Evolutionary conservation across 2,888 invertebrate genomes (phyloP).

Genomic region (Orchesellides sinensis): DNA sequence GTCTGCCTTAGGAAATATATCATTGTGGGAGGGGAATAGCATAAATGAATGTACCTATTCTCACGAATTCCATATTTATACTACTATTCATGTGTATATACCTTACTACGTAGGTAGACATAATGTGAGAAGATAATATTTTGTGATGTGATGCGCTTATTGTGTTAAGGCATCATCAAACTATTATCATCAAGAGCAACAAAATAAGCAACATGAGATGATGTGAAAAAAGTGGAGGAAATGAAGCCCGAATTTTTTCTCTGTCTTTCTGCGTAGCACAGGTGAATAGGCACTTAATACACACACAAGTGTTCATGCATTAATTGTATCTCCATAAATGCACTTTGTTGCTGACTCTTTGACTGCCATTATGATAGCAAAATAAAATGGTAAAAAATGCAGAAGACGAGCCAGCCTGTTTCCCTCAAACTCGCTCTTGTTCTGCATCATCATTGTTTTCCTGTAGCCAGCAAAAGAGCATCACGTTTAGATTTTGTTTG

Average conservation of each 20-base stretch:
- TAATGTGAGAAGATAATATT: no score
- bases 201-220: conserved; percentile 48
- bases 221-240: conserved; percentile 50
- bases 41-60: no score
- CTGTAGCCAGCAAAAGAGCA: background rate
- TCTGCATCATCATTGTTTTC: conserved; percentile 51
- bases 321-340: conserved; percentile 39
- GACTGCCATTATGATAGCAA: conserved; percentile 23
- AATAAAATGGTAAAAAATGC: background rate
- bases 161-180: conserved; percentile 34
- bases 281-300: conserved; percentile 40
- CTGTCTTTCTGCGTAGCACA: conserved; percentile 21
- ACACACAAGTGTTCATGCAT: conserved; percentile 44
- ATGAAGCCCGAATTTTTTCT: conserved; percentile 58
- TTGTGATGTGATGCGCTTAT: conserved; percentile 42
- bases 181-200: conserved; percentile 29
- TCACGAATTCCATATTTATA: no score
- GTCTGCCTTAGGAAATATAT: background rate
- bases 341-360: conserved; percentile 30
- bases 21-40: background rate
- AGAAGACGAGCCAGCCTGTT: conserved; percentile 5
- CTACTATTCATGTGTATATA: no score
- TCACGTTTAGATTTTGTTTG: no score
- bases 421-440: conserved; percentile 44
- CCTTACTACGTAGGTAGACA: no score